Evolutionary conservation across 1,140 invertebrate species (phyloP), one percentile per base, ranked within the genome.

Genomic region (Trachymyrmex septentrionalis): DNA sequence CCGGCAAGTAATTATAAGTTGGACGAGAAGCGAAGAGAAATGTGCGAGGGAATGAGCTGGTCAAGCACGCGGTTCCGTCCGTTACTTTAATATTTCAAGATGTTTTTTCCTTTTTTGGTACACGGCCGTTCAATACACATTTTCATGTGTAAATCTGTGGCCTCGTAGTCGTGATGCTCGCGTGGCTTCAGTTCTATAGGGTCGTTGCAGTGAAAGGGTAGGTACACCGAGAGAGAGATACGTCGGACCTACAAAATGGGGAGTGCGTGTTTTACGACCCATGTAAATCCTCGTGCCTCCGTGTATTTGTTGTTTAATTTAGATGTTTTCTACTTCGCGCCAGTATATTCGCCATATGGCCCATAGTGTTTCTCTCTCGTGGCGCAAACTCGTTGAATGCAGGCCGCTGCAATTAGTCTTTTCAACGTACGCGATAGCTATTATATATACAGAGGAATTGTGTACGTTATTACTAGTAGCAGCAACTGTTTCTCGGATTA

Each of bases 251-350:
- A 91, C 91, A 94, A 94, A 94, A 93, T 93, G 91, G 92, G 93
- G 93, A 91, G 92, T 92, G 93, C 93, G 93, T 94, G 93, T 93
- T 94, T 94, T 94, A 92, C 92, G 87, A 90, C 86, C 88, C 90
- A 89, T 92, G 93, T 94, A 94, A 94, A 94, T 94, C 92, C 91
- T 91, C 92, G 91, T 92, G 94, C 93, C 93, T 93, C 92, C 88
- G 86, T 92, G 92, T 94, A 94, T 94, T 95, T 94, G 93, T 95
- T 94, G 93, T 94, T 94, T 94, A 94, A 93, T 94, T 94, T 93
- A 94, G 93, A 93, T 92, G 92, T 94, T 93, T 94, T 91, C 93
- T 91, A 88, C 91, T 66, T 75, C 78, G 61, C 81, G 84, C 86
- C 87, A 77, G 88, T 88, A 87, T 86, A 87, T 87, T 86, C 76